These are phyloP conservation scores for Scolopax rusticola DNA, from an alignment of 2,797 vertebrate genomes.

Conservation along the genomic window DNA sequence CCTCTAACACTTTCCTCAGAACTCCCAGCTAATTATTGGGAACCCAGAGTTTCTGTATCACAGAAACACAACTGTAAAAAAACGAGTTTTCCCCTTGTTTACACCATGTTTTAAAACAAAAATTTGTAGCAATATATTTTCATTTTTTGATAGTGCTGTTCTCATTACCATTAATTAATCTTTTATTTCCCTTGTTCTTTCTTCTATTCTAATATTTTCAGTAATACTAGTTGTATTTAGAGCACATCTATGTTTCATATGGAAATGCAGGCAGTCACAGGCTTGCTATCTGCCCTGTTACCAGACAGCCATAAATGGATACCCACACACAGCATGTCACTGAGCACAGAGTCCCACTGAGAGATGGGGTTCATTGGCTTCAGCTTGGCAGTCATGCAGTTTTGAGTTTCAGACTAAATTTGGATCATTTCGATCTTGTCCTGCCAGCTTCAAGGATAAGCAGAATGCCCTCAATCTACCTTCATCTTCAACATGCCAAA, in stretches of 20 bases:
- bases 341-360: neutral
- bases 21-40: neutral
- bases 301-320: neutral
- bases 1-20: neutral
- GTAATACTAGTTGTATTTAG: neutral
- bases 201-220: neutral
- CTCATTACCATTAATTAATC: neutral
- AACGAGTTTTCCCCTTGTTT: neutral
- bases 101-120: neutral
- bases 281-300: neutral
- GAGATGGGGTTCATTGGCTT: neutral
- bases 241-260: neutral
- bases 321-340: neutral
- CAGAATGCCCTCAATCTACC: neutral
- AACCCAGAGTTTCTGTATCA: neutral
- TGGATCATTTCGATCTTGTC: neutral
- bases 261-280: rapidly evolving
- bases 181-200: neutral
- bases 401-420: neutral
- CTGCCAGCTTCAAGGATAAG: neutral
- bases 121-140: neutral
- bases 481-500: neutral
- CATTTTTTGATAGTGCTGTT: neutral
- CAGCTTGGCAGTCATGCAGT: neutral
- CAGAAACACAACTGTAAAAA: neutral